Evolutionary conservation across 1,140 invertebrate species (phyloP).

Genomic region (Lutraria rhynchaena): DNA sequence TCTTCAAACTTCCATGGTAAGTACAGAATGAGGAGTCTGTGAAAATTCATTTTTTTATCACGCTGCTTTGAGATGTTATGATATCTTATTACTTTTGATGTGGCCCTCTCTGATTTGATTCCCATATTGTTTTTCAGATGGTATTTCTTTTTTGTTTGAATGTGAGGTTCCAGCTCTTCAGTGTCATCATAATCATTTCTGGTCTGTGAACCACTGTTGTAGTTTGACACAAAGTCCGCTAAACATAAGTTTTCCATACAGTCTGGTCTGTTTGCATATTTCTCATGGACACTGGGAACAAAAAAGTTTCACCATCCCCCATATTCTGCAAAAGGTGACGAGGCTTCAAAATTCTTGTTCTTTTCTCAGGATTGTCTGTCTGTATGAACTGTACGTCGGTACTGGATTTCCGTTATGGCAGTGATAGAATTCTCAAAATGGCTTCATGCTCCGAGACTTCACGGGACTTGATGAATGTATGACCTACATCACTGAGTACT

Average conservation of each 20-base stretch:
- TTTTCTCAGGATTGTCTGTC: constrained; percentile 46
- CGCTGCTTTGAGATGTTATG: constrained; percentile 50
- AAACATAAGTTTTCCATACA: constrained; percentile 37
- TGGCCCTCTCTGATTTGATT: constrained; percentile 39
- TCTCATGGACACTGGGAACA: constrained; percentile 31
- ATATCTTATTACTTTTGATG: constrained; percentile 45
- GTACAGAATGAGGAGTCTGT: constrained; percentile 51
- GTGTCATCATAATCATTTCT: constrained; percentile 41
- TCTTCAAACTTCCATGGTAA: constrained; percentile 41
- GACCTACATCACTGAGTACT: constrained; percentile 35
- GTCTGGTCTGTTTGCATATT: constrained; percentile 40
- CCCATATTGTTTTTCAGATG: constrained; percentile 39
- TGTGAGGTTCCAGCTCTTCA: constrained; percentile 25
- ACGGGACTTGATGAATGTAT: constrained; percentile 45
- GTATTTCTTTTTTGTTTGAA: constrained; percentile 27
- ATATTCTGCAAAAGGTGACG: constrained; percentile 33
- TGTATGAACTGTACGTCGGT: constrained; percentile 46
- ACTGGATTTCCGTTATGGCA: constrained; percentile 45
- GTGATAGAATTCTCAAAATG: constrained; percentile 48
- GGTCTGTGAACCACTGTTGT: constrained; percentile 37
- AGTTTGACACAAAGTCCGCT: constrained; percentile 40
- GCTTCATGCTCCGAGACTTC: constrained; percentile 49
- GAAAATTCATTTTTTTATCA: constrained; percentile 49
- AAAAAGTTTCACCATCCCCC: constrained; percentile 42
- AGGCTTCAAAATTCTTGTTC: constrained; percentile 38